These are phyloP conservation scores for Zaprionus nigranus DNA, from an alignment of 1,140 invertebrate genomes.

Conservation along the genomic window DNA sequence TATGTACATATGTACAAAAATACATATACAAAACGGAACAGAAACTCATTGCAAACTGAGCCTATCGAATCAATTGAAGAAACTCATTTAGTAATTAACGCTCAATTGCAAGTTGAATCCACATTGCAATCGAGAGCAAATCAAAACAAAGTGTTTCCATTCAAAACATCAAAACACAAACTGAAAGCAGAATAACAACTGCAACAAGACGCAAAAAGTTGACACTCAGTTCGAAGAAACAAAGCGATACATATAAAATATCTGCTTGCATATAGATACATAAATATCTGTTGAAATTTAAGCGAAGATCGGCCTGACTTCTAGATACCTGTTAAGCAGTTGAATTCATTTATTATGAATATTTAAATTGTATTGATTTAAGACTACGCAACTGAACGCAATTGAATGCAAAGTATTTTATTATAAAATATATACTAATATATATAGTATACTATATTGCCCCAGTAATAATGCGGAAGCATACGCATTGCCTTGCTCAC, in stretches of 20 bases:
- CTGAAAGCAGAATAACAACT: conserved; percentile 20
- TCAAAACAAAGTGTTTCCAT: conserved; percentile 28
- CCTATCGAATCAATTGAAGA: conserved; percentile 1
- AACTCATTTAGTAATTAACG: conserved; percentile 25
- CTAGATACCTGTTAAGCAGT: background rate
- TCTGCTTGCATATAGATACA: background rate
- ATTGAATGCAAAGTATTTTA: background rate
- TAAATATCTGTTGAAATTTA: background rate
- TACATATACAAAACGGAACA: conserved; percentile 3
- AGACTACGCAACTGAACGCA: no score
- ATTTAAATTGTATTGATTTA: background rate
- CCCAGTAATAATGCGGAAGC: background rate
- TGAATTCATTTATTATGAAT: background rate
- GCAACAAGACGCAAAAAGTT: conserved; percentile 36
- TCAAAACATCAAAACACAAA: conserved; percentile 18
- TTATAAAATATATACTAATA: background rate
- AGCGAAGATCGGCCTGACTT: background rate
- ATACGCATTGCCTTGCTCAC: background rate
- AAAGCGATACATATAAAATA: conserved; percentile 32
- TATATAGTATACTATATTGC: background rate
- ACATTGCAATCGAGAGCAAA: conserved; percentile 21
- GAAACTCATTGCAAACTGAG: background rate
- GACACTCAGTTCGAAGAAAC: conserved; percentile 25
- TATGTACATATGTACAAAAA: conserved; percentile 2
- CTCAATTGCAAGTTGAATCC: conserved; percentile 1